phyloP scores from a whole-genome alignment of 2,797 vertebrate genomes.

The Adelosebastes latens region DNA sequence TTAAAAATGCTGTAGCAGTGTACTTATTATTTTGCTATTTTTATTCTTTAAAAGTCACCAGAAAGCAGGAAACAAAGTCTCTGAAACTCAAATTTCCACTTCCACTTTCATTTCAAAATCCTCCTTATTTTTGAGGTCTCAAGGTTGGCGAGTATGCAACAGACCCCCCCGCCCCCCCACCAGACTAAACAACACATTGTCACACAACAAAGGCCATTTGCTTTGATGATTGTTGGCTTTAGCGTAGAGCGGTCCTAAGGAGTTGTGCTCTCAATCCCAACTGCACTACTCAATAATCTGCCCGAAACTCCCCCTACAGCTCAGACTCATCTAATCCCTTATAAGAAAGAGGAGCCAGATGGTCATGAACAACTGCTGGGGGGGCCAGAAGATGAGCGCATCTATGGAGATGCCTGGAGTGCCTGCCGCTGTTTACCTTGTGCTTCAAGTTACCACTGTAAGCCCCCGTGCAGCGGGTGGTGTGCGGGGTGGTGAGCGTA shows the following conservation, averaged over 20 bases:
- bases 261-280: slow-evolving; percentile 73
- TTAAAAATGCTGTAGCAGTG: too few relatives aligned
- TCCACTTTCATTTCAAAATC: too few relatives aligned
- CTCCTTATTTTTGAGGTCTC: too few relatives aligned
- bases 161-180: neutral
- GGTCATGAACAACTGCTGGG: slow-evolving; percentile 84
- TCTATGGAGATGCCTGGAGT: slow-evolving; percentile 77
- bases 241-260: slow-evolving; percentile 31
- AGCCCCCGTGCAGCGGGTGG: slow-evolving; percentile 43
- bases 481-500: slow-evolving; percentile 24
- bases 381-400: slow-evolving; percentile 64
- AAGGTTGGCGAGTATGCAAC: too few relatives aligned
- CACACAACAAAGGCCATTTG: slow-evolving; percentile 44
- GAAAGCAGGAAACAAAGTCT: too few relatives aligned
- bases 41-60: too few relatives aligned
- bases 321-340: slow-evolving; percentile 88
- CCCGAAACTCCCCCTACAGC: slow-evolving; percentile 77
- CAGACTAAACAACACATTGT: slow-evolving; percentile 19
- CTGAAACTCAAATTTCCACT: too few relatives aligned
- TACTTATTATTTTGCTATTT: too few relatives aligned
- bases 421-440: slow-evolving; percentile 76
- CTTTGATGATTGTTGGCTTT: slow-evolving; percentile 67
- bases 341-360: slow-evolving; percentile 89
- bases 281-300: slow-evolving; percentile 77
- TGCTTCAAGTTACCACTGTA: slow-evolving; percentile 77